Base-by-base conservation (phyloP, 2,113 vertebrate genomes). In the Forbesichthys papilliferus region DNA sequence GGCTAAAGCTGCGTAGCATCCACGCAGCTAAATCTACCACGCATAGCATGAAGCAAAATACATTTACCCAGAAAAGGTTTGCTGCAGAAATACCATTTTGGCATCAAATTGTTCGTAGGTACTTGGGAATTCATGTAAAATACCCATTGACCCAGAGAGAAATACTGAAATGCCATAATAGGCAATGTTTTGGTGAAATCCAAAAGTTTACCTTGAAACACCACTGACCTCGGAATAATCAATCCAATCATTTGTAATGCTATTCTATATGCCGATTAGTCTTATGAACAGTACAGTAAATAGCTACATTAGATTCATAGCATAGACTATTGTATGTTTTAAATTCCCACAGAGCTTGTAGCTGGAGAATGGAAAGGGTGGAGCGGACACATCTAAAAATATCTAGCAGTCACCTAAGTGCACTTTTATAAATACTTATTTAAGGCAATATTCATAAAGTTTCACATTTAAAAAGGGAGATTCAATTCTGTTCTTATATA, bases 401-500 rank as follows among this genome's bases (percentile, higher is more conserved):
- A 75, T 67, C 61, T 59, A 48, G 4, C 11, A 54, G 62, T 75
- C 48, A 70, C 63, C 61, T 63, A 11, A 57, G 48, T 64, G 49
- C 9, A 59, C 61, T 49, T 33, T 48, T 42, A 2, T 33, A 60
- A 74, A 78, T 42, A 70, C 68, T 81, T 84, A 75, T 87, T 74
- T 85, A 83, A 75, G 75, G 81, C 16, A 9, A 69, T 81, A 56
- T 69, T 71, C 69, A 42, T 51, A 8, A 66, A 18, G 5, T 58
- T 34, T 51, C 27, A 27, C 27, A 27, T 3, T 27, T 27, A 27
- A 27, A 33, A 58, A 48, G 42, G 48, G 8, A 27, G 70, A 51
- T 13, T 51, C 1, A 4, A 42, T 9, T 46, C 47, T 47, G 42
- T 51, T 42, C 42, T 60, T 42, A 42, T 42, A 42, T 42, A 42